Conservation (phyloP, 2,888 invertebrate genomes). For the Cloeon dipterum region DNA sequence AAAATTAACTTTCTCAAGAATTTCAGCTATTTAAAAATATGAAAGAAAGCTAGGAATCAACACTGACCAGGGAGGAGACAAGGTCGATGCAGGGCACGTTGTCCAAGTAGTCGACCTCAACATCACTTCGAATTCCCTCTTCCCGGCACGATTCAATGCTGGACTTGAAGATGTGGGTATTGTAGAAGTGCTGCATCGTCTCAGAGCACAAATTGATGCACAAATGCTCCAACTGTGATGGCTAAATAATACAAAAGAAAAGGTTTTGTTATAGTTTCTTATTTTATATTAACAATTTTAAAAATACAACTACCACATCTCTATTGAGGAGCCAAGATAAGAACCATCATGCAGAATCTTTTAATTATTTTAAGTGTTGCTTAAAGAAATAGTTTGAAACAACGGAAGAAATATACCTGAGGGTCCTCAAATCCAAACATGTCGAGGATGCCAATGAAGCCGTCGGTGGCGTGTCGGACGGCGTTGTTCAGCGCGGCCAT, state of each 20-base stretch:
- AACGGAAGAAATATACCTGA: conserved; percentile 26
- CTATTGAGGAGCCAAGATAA: not conserved
- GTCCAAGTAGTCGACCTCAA: conserved; percentile 83
- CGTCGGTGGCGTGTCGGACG: conserved; percentile 78
- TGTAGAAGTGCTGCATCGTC: conserved; percentile 95
- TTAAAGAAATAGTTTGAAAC: too few relatives aligned
- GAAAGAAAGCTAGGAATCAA: not conserved
- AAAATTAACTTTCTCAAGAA: not conserved
- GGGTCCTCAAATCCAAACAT: conserved; percentile 95
- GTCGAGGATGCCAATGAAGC: conserved; percentile 85
- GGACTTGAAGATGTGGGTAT: conserved; percentile 88
- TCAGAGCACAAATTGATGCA: conserved; percentile 91
- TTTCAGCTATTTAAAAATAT: too few relatives aligned
- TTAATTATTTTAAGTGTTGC: too few relatives aligned
- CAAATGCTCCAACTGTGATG: conserved; percentile 74
- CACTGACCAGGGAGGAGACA: conserved; percentile 57
- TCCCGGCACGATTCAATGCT: conserved; percentile 83
- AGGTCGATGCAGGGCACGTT: conserved; percentile 91
- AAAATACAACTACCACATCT: too few relatives aligned
- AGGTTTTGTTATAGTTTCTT: not conserved
- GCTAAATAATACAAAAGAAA: conserved; percentile 17
- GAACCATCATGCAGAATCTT: not conserved
- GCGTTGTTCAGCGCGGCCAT: conserved; percentile 85
- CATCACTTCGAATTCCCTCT: conserved; percentile 73
- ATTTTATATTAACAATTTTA: too few relatives aligned